Base-by-base conservation (phyloP, 2,888 invertebrate species). In the Euplexia lucipara region DNA sequence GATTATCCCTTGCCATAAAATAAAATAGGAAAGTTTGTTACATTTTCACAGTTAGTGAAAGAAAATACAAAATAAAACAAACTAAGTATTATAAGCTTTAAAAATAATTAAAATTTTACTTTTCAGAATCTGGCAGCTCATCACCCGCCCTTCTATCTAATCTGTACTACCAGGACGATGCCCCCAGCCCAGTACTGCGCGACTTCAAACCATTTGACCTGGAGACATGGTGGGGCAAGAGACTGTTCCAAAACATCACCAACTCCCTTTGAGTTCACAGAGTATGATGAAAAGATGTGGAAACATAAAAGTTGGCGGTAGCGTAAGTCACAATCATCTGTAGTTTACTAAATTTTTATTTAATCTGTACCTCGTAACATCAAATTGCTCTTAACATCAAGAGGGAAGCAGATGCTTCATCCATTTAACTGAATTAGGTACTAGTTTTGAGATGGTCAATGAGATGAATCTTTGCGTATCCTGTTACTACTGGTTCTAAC, bases 201-300 rank as follows among this genome's bases (percentile, higher is more conserved):
- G 98, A 98, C 91, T 98, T 98, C 90, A 97, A 98, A 86, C 98
- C 98, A 20, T 98, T 98, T 87, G 98, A 98, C 94, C 95, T 98
- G 86, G 98, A 98, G 89, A 97, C 97, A 39, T 98, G 98, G 97
- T 98, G 98, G 98, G 98, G 98, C 71, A 97, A 98, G 88, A 96
- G 98, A 75, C 95, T 98, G 72, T 98, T 97, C 94, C 97, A 98
- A 85, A 98, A 97, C 90, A 97, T 98, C 90, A 98, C 98, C 64
- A 98, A 97, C 91, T 98, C 98, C 70, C 96, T 97, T 79, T 96
- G 95, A 96, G 83, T 53, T 62, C 42, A 26, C 63, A 60, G 58
- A 53, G 51, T 53, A 41, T 53, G 52, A 49, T 64, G 37, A 56
- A 57, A 68, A 70, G 49, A 76, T 74, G 78, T 63, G 81, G 88